Conservation (phyloP, 2,888 invertebrate genomes). For the Hyles lineata region DNA sequence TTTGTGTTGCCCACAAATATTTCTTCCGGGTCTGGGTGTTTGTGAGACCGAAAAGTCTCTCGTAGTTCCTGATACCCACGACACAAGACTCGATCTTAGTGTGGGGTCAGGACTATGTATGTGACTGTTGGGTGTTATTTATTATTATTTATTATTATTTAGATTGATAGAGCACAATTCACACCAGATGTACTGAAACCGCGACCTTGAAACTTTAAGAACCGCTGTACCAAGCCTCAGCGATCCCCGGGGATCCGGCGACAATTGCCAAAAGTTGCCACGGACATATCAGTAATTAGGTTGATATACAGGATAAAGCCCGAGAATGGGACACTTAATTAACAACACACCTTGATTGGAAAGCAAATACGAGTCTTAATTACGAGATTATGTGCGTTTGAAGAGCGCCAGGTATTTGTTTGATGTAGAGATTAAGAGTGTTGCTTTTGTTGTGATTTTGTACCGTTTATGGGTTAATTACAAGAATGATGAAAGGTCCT, state of each 20-base stretch:
- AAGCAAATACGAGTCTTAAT: constrained; percentile 1
- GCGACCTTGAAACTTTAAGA: constrained; percentile 21
- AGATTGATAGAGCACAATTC: background rate
- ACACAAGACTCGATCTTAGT: too few species aligned
- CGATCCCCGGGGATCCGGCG: background rate
- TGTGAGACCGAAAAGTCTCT: too few species aligned
- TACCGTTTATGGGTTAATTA: background rate
- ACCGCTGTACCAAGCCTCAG: constrained; percentile 7
- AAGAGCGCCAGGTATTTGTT: background rate
- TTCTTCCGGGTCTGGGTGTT: too few species aligned
- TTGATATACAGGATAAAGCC: background rate
- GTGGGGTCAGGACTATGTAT: too few species aligned
- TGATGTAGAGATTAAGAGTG: background rate
- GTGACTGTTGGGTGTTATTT: too few species aligned
- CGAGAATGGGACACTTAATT: constrained; percentile 4
- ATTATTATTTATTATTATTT: too few species aligned
- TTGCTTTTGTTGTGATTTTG: background rate
- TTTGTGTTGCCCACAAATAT: too few species aligned
- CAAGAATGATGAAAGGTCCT: too few species aligned
- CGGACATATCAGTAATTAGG: background rate
- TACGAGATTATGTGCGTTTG: background rate
- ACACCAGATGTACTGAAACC: constrained; percentile 11
- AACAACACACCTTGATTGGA: constrained; percentile 5
- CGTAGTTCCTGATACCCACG: too few species aligned
- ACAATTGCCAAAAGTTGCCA: background rate